phyloP scores from a whole-genome alignment of 1,140 invertebrate genomes.

The Saccostrea cuccullata region DNA sequence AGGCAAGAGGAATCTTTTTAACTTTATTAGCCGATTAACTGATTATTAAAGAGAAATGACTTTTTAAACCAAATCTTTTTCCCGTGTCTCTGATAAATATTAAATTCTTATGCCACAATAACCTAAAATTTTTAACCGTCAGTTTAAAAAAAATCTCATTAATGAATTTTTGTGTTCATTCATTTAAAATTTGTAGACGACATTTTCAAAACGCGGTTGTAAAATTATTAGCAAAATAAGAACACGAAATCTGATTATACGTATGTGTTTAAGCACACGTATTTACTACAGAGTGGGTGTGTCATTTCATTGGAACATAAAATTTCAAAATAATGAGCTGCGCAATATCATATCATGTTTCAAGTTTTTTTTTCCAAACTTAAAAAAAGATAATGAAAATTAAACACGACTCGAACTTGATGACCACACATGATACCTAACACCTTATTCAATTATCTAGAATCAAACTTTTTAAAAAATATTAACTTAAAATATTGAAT shows the following conservation, averaged over 20 bases:
- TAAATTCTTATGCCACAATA: too few relatives aligned
- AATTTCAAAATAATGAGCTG: neutral
- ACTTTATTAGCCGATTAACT: neutral
- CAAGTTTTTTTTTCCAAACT: constrained; percentile 7
- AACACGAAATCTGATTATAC: neutral
- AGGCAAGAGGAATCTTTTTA: neutral
- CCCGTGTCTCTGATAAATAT: neutral
- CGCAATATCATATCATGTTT: neutral
- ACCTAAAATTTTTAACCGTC: too few relatives aligned
- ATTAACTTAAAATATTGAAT: neutral
- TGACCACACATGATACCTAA: constrained; percentile 22
- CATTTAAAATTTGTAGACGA: neutral
- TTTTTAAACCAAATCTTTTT: neutral
- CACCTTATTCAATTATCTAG: constrained; percentile 31
- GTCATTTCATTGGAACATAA: neutral
- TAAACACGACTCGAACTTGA: constrained; percentile 26
- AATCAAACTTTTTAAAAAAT: constrained; percentile 13
- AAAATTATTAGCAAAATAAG: neutral
- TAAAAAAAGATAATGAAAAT: neutral
- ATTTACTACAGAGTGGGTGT: neutral
- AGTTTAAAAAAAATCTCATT: neutral
- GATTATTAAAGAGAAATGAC: neutral
- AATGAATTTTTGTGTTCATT: neutral
- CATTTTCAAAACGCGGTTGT: neutral
- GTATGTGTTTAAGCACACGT: neutral